Evolutionary conservation across 2,888 invertebrate species (phyloP), one percentile per base, ranked within the genome.

Genomic region (Oeneis ivallda): DNA sequence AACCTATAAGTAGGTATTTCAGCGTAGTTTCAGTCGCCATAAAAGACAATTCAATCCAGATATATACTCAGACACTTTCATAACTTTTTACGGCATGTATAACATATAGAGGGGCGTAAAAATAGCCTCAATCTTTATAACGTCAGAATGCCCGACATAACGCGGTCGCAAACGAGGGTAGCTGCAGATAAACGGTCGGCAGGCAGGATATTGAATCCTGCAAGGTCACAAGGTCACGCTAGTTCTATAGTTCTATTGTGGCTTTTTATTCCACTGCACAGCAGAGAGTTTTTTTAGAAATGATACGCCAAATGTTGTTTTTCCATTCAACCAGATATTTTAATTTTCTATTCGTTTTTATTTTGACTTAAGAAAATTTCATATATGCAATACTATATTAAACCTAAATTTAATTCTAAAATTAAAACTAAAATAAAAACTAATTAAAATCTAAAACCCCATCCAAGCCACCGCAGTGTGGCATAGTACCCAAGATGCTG

Each of bases 151-250:
- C 45, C 15, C 34, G 58, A 15, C 58, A 34, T 58, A 47, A 47
- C 11, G 58, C 17, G 41, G 5, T 32, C 34, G 47, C 43, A 58
- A 58, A 58, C 47, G 58, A 58, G 58, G 58, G 58, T 57, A 9
- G 34, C n/a, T 43, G 34, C 15, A 34, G 47, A 58, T 58, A 58
- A 58, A 58, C 43, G 58, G 58, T 10, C 9, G 7, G 15, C 7
- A 41, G 57, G 32, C 58, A 58, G 58, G 58, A 58, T 58, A 58
- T 58, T 58, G 58, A 47, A 58, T 58, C 26, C 58, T 34, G 7
- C 57, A 57, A 57, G 57, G 57, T 57, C 43, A 34, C 15, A 45
- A 47, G 32, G 58, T 45, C 34, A 34, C 8, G 5, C 41, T 34
- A 39, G 13, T n/a, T 11, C 56, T 15, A 37, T 15, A 15, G 37